phyloP scores from a whole-genome alignment of 1,140 invertebrate genomes.

The Macrobrachium rosenbergii region DNA sequence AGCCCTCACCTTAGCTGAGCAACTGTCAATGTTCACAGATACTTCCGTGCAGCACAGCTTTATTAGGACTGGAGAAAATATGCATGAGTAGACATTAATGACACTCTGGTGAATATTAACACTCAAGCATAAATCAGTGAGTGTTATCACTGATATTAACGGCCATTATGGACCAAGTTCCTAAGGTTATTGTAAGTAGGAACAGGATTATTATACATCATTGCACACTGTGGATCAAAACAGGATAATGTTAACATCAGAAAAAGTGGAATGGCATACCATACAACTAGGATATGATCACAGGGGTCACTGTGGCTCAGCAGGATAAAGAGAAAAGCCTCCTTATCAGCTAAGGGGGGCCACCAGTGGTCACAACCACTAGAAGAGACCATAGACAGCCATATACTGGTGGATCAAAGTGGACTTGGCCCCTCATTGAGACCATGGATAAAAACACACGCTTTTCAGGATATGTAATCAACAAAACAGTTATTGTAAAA shows the following conservation, averaged over 20 bases:
- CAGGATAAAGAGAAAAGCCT: conserved; percentile 27
- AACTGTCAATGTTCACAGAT: conserved; percentile 54
- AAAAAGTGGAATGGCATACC: conserved; percentile 63
- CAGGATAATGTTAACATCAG: conserved; percentile 60
- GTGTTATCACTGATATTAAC: conserved; percentile 48
- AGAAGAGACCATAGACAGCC: conserved; percentile 38
- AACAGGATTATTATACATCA: conserved; percentile 55
- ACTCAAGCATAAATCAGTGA: conserved; percentile 58
- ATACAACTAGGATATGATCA: conserved; percentile 62
- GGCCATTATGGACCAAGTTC: conserved; percentile 50
- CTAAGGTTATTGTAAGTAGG: conserved; percentile 56
- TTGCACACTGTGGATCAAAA: conserved; percentile 63
- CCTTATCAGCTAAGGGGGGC: conserved; percentile 32
- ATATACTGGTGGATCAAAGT: conserved; percentile 44
- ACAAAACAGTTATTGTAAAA: conserved; percentile 34
- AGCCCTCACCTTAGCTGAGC: conserved; percentile 34
- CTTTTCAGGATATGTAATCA: no score
- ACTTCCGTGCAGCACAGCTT: conserved; percentile 60
- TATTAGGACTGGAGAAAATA: conserved; percentile 57
- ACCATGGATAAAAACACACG: no score
- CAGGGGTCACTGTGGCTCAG: conserved; percentile 57
- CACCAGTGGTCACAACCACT: conserved; percentile 43
- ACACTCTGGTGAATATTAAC: conserved; percentile 61
- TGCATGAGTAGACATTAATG: conserved; percentile 57
- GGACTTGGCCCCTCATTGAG: conserved; percentile 29